A percentile compares a stretch with the other conserved stretches of the same genome.
Evolutionary conservation across 1,140 invertebrate species (phyloP).

Genomic region (Rhagoletis pomonella): DNA sequence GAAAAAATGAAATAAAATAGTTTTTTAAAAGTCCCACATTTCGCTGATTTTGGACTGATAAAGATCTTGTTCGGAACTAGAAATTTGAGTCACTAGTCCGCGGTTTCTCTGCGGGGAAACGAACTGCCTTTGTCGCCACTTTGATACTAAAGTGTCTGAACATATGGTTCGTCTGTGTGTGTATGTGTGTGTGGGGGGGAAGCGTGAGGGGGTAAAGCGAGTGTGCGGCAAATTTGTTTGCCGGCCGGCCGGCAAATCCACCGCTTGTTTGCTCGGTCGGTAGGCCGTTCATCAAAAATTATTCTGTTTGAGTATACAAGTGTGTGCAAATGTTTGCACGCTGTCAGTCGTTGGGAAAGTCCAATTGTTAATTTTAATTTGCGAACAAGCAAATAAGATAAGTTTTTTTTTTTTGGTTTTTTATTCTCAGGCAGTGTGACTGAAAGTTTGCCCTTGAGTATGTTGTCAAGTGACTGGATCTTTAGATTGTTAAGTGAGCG

Average conservation of each 20-base stretch:
- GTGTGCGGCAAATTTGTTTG: not conserved
- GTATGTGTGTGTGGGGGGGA: not conserved
- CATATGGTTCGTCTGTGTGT: not conserved
- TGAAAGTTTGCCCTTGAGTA: slow-evolving; percentile 26
- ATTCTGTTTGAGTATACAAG: too few species aligned
- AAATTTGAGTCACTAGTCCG: too few species aligned
- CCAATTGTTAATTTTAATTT: slow-evolving; percentile 33
- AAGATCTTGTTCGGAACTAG: too few species aligned
- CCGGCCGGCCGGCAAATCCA: slow-evolving; percentile 11
- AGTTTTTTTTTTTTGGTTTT: not conserved
- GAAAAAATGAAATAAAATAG: too few species aligned
- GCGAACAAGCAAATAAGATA: not conserved
- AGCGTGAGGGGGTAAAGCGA: not conserved
- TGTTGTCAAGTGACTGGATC: slow-evolving; percentile 15
- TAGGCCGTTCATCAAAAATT: slow-evolving; percentile 9
- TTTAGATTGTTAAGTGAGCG: not conserved
- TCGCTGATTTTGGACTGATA: too few species aligned
- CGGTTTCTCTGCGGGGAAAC: not conserved
- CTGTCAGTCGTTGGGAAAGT: not conserved
- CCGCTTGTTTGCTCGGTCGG: slow-evolving; percentile 11
- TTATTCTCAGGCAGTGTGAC: not conserved
- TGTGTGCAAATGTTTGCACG: not conserved
- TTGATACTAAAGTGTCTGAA: not conserved
- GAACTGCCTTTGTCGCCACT: not conserved
- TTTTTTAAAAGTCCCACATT: too few species aligned